These are phyloP conservation scores for Orthosia cruda DNA, from an alignment of 2,888 invertebrate species.

Conservation along the genomic window DNA sequence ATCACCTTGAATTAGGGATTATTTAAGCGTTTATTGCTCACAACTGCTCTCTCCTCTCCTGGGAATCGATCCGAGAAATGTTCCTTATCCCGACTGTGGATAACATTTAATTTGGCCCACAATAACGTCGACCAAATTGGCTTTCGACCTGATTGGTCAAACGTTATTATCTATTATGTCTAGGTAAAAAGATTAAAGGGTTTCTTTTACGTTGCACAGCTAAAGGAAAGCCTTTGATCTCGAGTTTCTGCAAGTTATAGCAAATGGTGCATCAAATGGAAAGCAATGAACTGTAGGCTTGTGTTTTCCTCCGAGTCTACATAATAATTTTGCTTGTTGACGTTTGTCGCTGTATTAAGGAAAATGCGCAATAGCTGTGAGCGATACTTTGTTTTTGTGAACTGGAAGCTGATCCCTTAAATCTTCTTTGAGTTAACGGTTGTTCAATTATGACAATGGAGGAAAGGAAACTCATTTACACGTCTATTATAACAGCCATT, in stretches of 20 bases:
- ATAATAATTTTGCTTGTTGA: constrained; percentile 28
- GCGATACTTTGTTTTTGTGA: neutral
- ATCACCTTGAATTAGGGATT: constrained; percentile 77
- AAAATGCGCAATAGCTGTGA: constrained; percentile 23
- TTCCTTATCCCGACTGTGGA: constrained; percentile 36
- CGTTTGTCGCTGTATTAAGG: constrained; percentile 10
- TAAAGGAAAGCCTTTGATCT: constrained; percentile 52
- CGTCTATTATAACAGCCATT: too few species aligned
- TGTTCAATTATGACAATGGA: too few species aligned
- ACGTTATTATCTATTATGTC: constrained; percentile 33
- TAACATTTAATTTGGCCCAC: constrained; percentile 48
- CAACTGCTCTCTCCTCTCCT: constrained; percentile 51
- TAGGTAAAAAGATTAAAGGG: constrained; percentile 16
- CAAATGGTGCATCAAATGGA: constrained; percentile 23
- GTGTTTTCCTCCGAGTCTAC: constrained; percentile 38
- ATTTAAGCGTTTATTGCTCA: constrained; percentile 74
- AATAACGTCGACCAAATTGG: constrained; percentile 44
- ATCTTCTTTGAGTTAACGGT: neutral
- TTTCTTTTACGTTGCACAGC: constrained; percentile 34
- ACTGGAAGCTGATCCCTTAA: constrained; percentile 1
- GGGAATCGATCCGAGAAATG: constrained; percentile 60
- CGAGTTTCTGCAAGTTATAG: constrained; percentile 25
- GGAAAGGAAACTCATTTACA: neutral
- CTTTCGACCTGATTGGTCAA: constrained; percentile 52
- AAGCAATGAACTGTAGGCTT: constrained; percentile 37